phyloP scores from a whole-genome alignment of 2,888 invertebrate genomes.

The Drosophila macrothrix region DNA sequence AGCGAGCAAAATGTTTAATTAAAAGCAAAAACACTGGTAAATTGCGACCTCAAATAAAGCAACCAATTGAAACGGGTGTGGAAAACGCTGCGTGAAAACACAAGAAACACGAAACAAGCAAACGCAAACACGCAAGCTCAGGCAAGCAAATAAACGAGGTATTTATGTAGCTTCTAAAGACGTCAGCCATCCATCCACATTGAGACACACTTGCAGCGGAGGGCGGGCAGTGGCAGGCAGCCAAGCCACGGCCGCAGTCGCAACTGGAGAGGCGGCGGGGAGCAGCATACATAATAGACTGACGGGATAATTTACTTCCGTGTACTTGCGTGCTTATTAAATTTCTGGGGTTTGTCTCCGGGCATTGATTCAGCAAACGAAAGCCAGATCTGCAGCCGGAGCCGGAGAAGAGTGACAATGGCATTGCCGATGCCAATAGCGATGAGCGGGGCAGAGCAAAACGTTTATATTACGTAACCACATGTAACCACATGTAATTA shows the following conservation, averaged over 20 bases:
- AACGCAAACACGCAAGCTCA: constrained; percentile 56
- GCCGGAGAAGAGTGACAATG: constrained; percentile 43
- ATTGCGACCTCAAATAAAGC: constrained; percentile 78
- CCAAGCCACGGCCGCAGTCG: neutral
- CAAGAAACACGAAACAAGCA: constrained; percentile 35
- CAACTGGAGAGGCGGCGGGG: neutral
- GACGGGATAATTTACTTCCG: constrained; percentile 77
- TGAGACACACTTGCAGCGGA: constrained; percentile 5
- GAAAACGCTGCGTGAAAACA: constrained; percentile 59
- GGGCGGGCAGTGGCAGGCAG: neutral
- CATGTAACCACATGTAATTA: constrained; percentile 79
- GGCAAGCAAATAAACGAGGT: constrained; percentile 74
- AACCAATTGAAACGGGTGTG: constrained; percentile 72
- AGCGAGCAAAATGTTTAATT: constrained; percentile 66
- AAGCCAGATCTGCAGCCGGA: neutral
- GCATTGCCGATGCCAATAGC: constrained; percentile 47
- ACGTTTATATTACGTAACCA: constrained; percentile 68
- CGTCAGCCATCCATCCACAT: constrained; percentile 24
- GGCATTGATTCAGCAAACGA: constrained; percentile 66
- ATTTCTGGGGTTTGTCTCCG: constrained; percentile 75
- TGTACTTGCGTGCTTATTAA: constrained; percentile 81
- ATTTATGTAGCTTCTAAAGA: constrained; percentile 70
- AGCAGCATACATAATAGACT: constrained; percentile 73
- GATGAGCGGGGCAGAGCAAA: constrained; percentile 24
- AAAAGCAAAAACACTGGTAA: constrained; percentile 64